A percentile compares a stretch with the other conserved stretches of the same genome.
Evolutionary conservation across 2,888 invertebrate species (phyloP).

Genomic region (Gryllus longicercus): DNA sequence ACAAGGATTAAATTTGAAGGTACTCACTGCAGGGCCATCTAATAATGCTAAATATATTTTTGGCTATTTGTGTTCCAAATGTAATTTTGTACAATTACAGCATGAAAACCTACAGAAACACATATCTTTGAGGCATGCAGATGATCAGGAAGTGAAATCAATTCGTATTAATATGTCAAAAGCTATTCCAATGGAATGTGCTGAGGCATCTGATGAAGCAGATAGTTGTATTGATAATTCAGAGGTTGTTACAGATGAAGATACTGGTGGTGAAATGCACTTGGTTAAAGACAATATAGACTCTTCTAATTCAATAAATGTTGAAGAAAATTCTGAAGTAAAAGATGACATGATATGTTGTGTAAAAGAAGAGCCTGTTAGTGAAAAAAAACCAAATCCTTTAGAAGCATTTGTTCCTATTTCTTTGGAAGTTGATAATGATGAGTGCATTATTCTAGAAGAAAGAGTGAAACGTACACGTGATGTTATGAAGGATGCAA

Average conservation of each 20-base stretch:
- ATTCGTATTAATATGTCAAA: conserved; percentile 47
- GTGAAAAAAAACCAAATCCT: not conserved
- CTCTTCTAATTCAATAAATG: not conserved
- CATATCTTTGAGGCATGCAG: conserved; percentile 52
- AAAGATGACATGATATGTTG: not conserved
- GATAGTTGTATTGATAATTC: not conserved
- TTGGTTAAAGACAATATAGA: not conserved
- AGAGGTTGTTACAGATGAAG: conserved; percentile 21
- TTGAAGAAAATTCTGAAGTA: not conserved
- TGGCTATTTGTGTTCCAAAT: conserved; percentile 66
- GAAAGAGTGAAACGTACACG: not conserved
- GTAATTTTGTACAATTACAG: conserved; percentile 69
- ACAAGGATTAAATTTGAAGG: conserved; percentile 27
- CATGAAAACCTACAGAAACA: conserved; percentile 61
- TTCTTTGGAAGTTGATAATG: not conserved
- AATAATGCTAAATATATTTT: conserved; percentile 43
- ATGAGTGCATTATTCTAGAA: conserved; percentile 4
- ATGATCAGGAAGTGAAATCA: conserved; percentile 51
- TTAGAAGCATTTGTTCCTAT: not conserved
- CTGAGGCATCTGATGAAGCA: conserved; percentile 27
- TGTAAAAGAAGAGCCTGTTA: not conserved
- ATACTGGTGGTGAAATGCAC: conserved; percentile 27
- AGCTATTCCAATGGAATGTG: not conserved
- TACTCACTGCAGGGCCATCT: conserved; percentile 41
- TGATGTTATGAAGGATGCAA: not conserved